Percentiles rank a stretch among this genome's conserved stretches.
Evolutionary conservation across 1,140 invertebrate species (phyloP).

Genomic region (Oryzaephilus surinamensis): DNA sequence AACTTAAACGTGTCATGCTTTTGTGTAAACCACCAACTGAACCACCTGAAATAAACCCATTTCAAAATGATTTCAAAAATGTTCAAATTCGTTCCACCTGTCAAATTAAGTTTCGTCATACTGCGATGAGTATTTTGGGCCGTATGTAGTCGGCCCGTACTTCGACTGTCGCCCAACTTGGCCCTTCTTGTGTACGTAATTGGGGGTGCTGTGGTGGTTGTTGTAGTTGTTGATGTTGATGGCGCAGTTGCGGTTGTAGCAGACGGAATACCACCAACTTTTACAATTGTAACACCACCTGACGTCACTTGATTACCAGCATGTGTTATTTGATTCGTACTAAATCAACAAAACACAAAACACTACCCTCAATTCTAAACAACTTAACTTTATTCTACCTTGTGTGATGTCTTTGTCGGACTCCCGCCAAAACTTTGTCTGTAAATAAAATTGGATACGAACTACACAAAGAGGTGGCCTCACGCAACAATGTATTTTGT

Average conservation of each 20-base stretch:
- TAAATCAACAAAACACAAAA: too few species aligned
- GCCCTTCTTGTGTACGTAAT: constrained; percentile 49
- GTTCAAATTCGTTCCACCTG: too few species aligned
- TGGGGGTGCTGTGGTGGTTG: constrained; percentile 26
- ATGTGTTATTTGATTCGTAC: constrained; percentile 27
- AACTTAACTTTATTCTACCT: too few species aligned
- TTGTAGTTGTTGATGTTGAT: constrained; percentile 13
- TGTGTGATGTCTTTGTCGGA: constrained; percentile 52
- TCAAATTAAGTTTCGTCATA: constrained; percentile 63
- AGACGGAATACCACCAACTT: constrained; percentile 45
- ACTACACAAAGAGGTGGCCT: constrained; percentile 65
- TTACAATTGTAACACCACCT: constrained; percentile 64
- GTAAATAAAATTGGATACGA: constrained; percentile 66
- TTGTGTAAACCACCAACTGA: constrained; percentile 68
- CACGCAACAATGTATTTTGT: constrained; percentile 59
- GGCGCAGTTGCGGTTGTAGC: constrained; percentile 20
- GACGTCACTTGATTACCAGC: constrained; percentile 55
- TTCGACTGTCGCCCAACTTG: constrained; percentile 55
- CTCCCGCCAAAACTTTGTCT: constrained; percentile 61
- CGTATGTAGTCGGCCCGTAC: constrained; percentile 55
- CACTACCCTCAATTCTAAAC: background rate
- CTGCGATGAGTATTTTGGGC: constrained; percentile 56
- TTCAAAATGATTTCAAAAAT: background rate
- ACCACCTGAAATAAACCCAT: constrained; percentile 37
- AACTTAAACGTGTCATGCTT: constrained; percentile 69